Percentiles rank a stretch among this genome's conserved stretches.
Conservation (phyloP, 2,888 invertebrate species). For the Trissolcus brochymenae region DNA sequence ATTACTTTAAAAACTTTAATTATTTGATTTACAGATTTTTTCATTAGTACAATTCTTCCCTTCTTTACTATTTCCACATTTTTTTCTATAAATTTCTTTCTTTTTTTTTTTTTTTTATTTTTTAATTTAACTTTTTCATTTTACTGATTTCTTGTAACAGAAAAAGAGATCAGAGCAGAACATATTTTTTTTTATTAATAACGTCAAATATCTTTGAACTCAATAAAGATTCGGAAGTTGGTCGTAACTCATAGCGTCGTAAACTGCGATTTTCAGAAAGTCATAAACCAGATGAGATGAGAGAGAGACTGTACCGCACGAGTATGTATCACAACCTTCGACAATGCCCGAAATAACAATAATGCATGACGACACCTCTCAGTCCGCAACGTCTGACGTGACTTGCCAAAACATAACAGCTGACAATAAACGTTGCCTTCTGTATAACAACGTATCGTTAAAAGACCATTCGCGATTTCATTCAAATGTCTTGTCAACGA, state of each 20-base stretch:
- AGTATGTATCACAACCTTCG: constrained; percentile 63
- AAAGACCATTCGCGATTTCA: constrained; percentile 26
- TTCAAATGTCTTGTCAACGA: constrained; percentile 16
- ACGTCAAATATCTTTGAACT: no score
- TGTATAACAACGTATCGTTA: constrained; percentile 50
- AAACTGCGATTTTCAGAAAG: constrained; percentile 2
- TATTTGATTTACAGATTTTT: no score
- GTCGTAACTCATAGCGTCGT: background rate
- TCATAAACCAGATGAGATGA: constrained; percentile 11
- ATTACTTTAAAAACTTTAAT: no score
- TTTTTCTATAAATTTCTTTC: no score
- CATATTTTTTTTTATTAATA: no score
- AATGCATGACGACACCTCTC: constrained; percentile 64
- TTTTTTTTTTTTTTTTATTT: no score
- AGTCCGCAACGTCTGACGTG: constrained; percentile 55
- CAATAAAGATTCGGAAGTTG: no score
- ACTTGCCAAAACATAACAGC: constrained; percentile 70
- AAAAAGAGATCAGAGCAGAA: no score
- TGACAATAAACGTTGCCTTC: constrained; percentile 69
- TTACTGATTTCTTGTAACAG: no score
- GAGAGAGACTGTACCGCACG: constrained; percentile 7
- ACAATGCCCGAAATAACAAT: constrained; percentile 72
- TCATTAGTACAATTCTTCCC: no score
- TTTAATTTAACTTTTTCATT: no score
- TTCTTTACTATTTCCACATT: no score